Percentiles rank a stretch among this genome's conserved stretches.
Conservation (phyloP, 2,888 invertebrate genomes). For the Flabesymbios commensalis region DNA sequence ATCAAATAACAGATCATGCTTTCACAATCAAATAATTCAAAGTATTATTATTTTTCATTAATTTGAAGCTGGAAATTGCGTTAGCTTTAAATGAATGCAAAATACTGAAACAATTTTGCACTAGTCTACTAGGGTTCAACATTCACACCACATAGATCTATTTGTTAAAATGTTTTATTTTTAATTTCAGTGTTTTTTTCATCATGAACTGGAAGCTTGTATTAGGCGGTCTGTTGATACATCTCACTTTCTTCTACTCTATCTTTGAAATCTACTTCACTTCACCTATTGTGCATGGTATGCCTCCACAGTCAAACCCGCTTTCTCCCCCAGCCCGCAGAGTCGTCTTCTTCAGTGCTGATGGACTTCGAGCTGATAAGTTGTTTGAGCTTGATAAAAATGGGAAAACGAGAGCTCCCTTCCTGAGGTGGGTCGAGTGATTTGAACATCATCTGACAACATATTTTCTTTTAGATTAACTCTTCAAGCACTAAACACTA, state of each 20-base stretch:
- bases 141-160: too few relatives aligned
- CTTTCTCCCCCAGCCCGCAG: constrained; percentile 69
- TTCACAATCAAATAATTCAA: too few relatives aligned
- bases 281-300: constrained; percentile 80
- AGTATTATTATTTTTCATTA: too few relatives aligned
- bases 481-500: too few relatives aligned
- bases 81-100: too few relatives aligned
- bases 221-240: constrained; percentile 65
- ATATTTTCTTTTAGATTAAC: too few relatives aligned
- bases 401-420: constrained; percentile 67
- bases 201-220: constrained; percentile 43
- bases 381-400: constrained; percentile 66
- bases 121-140: too few relatives aligned
- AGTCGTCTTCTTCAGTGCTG: constrained; percentile 85
- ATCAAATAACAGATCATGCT: too few relatives aligned
- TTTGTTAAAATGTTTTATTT: too few relatives aligned
- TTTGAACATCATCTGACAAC: not conserved
- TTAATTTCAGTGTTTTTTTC: too few relatives aligned
- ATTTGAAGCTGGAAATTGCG: too few relatives aligned
- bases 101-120: too few relatives aligned
- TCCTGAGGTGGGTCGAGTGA: constrained; percentile 70
- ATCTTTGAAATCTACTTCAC: constrained; percentile 93
- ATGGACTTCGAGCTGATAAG: constrained; percentile 88
- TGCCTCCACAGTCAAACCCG: constrained; percentile 62
- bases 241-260: constrained; percentile 77